Evolutionary conservation across 1,140 invertebrate genomes (phyloP).

Genomic region (Calliphora vicina): DNA sequence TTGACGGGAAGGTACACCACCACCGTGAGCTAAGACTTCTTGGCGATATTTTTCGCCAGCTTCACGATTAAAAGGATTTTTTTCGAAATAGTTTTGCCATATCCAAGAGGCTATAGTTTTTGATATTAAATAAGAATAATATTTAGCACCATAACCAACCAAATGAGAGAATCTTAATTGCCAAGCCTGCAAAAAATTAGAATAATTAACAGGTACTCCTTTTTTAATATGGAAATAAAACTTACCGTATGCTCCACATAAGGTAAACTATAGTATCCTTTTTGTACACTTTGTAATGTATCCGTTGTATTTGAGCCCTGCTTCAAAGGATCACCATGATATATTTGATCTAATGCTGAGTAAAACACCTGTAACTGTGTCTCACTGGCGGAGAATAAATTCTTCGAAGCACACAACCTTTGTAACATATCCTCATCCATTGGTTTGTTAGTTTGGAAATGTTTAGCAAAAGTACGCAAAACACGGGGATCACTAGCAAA

Average conservation of each 20-base stretch:
- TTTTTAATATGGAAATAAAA: constrained; percentile 27
- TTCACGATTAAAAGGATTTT: constrained; percentile 79
- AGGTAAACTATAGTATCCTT: constrained; percentile 84
- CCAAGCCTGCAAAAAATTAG: constrained; percentile 76
- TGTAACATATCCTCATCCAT: constrained; percentile 81
- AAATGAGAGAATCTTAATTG: constrained; percentile 96
- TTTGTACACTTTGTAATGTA: constrained; percentile 82
- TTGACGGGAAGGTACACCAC: constrained; percentile 78
- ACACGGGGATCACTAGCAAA: constrained; percentile 91
- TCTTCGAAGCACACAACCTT: constrained; percentile 83
- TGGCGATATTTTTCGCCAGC: constrained; percentile 80
- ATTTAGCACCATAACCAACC: constrained; percentile 97
- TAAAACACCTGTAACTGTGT: constrained; percentile 92
- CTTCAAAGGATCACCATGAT: constrained; percentile 74
- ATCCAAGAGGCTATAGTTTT: constrained; percentile 91
- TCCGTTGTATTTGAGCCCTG: constrained; percentile 73
- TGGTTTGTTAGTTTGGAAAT: constrained; percentile 88
- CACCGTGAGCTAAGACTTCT: constrained; percentile 87
- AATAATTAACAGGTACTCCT: constrained; percentile 1
- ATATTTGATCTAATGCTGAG: constrained; percentile 87
- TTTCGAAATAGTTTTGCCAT: constrained; percentile 89
- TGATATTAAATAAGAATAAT: constrained; percentile 97
- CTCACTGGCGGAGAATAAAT: constrained; percentile 87
- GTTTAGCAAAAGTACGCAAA: constrained; percentile 85
- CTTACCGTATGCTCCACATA: constrained; percentile 86